These are phyloP conservation scores for Empis livida DNA, from an alignment of 2,888 invertebrate genomes.

Conservation along the genomic window DNA sequence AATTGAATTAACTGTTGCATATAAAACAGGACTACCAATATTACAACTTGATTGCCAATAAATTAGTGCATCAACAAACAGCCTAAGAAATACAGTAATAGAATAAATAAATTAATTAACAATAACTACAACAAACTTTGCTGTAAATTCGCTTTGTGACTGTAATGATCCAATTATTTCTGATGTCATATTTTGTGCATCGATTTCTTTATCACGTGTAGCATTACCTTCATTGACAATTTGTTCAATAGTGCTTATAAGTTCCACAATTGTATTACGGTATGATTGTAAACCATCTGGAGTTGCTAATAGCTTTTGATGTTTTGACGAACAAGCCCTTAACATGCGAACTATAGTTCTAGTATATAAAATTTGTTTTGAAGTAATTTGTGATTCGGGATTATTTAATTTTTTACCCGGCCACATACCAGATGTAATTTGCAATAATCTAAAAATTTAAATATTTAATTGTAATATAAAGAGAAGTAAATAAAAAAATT, in stretches of 20 bases:
- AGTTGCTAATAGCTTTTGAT: conserved; percentile 26
- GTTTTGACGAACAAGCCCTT: conserved; percentile 26
- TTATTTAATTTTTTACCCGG: conserved; percentile 17
- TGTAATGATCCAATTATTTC: conserved; percentile 31
- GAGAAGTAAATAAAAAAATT: conserved; percentile 19
- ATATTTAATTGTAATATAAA: conserved; percentile 4
- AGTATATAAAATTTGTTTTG: conserved; percentile 31
- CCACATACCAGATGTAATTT: conserved; percentile 10
- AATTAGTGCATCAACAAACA: conserved; percentile 29
- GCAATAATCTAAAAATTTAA: conserved; percentile 7
- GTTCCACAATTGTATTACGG: conserved; percentile 21
- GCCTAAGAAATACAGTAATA: too few species aligned
- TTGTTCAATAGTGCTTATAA: conserved; percentile 23
- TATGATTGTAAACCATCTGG: conserved; percentile 27
- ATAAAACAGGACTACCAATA: conserved; percentile 25
- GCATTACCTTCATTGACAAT: conserved; percentile 18
- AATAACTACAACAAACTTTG: conserved; percentile 17
- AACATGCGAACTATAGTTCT: conserved; percentile 28
- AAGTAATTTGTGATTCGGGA: conserved; percentile 20
- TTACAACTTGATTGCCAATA: conserved; percentile 26
- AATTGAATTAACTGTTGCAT: conserved; percentile 25
- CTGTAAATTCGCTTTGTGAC: conserved; percentile 28
- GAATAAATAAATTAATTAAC: background rate
- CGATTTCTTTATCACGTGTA: conserved; percentile 23
- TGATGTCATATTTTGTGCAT: conserved; percentile 28